Conservation (phyloP, 1,140 invertebrate genomes). For the Drosophila teissieri region DNA sequence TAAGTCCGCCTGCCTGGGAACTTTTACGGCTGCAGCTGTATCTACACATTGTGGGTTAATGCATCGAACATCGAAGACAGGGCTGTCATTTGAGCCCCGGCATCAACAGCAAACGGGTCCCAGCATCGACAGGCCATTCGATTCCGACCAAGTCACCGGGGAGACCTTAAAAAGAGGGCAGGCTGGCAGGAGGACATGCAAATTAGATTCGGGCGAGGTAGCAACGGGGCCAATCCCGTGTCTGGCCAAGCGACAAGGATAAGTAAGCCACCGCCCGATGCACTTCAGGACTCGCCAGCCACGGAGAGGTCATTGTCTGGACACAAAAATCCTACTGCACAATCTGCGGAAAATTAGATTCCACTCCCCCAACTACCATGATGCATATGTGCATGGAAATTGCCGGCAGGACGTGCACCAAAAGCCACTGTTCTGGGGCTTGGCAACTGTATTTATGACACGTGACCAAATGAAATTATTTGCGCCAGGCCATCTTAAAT, state of each 20-base stretch:
- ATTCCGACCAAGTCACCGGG: constrained; percentile 35
- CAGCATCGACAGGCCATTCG: constrained; percentile 13
- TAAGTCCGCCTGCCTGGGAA: constrained; percentile 24
- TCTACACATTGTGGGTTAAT: constrained; percentile 50
- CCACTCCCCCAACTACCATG: constrained; percentile 13
- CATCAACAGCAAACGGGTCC: constrained; percentile 14
- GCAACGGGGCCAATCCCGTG: constrained; percentile 43
- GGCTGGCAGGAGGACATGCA: constrained; percentile 41
- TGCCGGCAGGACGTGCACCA: constrained; percentile 29
- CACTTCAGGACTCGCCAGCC: constrained; percentile 15
- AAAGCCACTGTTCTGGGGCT: constrained; percentile 21
- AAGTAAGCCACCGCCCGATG: constrained; percentile 43
- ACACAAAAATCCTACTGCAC: constrained; percentile 40
- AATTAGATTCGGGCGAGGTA: constrained; percentile 60
- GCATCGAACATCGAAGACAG: constrained; percentile 69
- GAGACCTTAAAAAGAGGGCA: constrained; percentile 34
- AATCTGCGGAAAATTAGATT: constrained; percentile 77
- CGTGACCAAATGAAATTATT: constrained; percentile 50
- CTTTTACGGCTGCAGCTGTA: constrained; percentile 44
- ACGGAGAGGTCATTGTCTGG: constrained; percentile 39
- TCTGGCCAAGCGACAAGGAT: constrained; percentile 57
- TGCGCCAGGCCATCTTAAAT: constrained; percentile 38
- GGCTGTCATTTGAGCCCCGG: constrained; percentile 38
- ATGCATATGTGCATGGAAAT: constrained; percentile 36
- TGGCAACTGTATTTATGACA: constrained; percentile 50